phyloP scores from a whole-genome alignment of 2,888 invertebrate genomes.

The Folsomia candida region DNA sequence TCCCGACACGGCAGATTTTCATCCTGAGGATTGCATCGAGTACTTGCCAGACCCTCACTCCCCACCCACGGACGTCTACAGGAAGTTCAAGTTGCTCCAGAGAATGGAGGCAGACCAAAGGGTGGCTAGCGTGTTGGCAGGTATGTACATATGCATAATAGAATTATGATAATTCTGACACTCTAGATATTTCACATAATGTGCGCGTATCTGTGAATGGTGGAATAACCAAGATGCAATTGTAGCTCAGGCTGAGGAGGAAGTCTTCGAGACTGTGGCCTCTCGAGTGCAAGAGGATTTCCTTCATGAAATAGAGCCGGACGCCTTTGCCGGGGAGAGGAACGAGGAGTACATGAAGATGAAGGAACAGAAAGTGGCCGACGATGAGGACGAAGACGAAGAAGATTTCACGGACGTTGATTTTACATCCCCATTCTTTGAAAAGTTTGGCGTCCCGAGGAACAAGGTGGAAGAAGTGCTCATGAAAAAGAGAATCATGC shows the following conservation, averaged over 20 bases:
- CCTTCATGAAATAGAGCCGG: slow-evolving; percentile 42
- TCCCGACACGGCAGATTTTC: slow-evolving; percentile 36
- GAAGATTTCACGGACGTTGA: slow-evolving; percentile 39
- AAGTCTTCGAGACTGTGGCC: slow-evolving; percentile 43
- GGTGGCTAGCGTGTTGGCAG: slow-evolving; percentile 26
- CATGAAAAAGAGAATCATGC: slow-evolving; percentile 47
- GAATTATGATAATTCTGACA: too few species aligned
- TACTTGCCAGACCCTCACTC: slow-evolving; percentile 35
- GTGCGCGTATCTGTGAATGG: too few species aligned
- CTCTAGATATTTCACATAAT: too few species aligned
- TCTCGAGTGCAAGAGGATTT: slow-evolving; percentile 47
- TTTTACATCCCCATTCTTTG: slow-evolving; percentile 48
- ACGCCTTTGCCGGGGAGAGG: slow-evolving; percentile 37
- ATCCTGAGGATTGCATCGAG: slow-evolving; percentile 43
- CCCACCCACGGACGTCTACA: slow-evolving; percentile 37
- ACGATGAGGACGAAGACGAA: slow-evolving; percentile 34
- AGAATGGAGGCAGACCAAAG: slow-evolving; percentile 40
- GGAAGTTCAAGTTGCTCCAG: slow-evolving; percentile 37
- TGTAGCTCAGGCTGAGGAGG: slow-evolving; percentile 34
- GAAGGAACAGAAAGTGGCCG: slow-evolving; percentile 17
- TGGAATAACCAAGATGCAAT: too few species aligned
- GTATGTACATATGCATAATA: background rate
- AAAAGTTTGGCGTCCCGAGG: slow-evolving; percentile 42
- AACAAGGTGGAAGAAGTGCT: slow-evolving; percentile 43
- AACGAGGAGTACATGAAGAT: slow-evolving; percentile 32